These are phyloP conservation scores for Rousettus leschenaultii DNA, from an alignment of 2,113 vertebrate genomes.

Conservation along the genomic window DNA sequence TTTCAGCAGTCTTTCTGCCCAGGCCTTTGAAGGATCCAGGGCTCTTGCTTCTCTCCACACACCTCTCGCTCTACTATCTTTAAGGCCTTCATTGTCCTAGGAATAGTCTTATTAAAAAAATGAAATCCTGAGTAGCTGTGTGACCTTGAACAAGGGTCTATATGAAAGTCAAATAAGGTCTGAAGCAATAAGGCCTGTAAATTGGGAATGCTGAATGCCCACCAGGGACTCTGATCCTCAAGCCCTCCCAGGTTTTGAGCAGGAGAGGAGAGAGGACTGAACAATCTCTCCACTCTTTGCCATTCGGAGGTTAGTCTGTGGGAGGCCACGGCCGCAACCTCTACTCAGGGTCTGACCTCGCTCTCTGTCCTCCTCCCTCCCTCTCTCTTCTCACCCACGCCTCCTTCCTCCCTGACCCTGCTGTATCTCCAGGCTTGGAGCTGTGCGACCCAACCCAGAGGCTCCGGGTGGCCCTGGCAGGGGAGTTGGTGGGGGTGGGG, in stretches of 20 bases:
- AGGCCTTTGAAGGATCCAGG: neutral
- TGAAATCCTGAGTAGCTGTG: neutral
- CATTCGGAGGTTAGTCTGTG: slow-evolving; percentile 16
- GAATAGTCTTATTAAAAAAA: neutral
- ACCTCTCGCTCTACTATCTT: neutral
- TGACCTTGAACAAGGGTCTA: slow-evolving; percentile 16
- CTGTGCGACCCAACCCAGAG: slow-evolving; percentile 90
- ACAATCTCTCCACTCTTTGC: neutral
- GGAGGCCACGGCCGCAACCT: slow-evolving; percentile 19
- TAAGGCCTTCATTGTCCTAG: neutral
- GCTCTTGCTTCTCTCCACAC: neutral
- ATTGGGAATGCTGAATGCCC: neutral
- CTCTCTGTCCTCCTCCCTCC: slow-evolving; percentile 34
- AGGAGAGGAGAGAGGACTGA: neutral
- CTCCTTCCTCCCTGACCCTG: slow-evolving; percentile 14
- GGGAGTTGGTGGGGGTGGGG: slow-evolving; percentile 86
- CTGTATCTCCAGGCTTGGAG: slow-evolving; percentile 86
- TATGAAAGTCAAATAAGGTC: slow-evolving; percentile 30
- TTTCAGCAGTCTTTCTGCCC: neutral
- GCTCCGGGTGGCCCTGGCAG: slow-evolving; percentile 85
- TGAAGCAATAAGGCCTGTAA: neutral
- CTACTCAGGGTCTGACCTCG: slow-evolving; percentile 42
- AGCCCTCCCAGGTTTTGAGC: slow-evolving; percentile 7
- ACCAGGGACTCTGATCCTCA: neutral
- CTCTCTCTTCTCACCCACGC: neutral